Evolutionary conservation across 2,888 invertebrate species (phyloP), one percentile per base, ranked within the genome.

Genomic region (Dorcus hopei): DNA sequence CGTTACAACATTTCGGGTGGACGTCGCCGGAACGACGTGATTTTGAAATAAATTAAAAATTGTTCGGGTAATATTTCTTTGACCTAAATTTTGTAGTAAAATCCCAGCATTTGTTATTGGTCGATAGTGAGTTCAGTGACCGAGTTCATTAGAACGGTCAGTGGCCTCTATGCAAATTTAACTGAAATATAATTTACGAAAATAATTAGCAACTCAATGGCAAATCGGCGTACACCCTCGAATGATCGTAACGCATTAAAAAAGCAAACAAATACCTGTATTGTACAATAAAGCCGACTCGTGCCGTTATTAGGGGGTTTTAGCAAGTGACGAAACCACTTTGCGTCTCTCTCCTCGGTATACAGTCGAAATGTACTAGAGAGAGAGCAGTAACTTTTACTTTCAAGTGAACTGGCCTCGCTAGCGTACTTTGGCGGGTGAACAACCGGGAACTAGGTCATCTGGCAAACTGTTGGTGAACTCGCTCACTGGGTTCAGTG

Each of bases 371-470:
- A 45, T 38, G 40, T 33, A 70, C 65, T 68, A 67, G 70, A 76
- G 66, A 69, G 74, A 77, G 74, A 74, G 59, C 66, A 69, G 62
- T 64, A 65, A 83, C 83, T 83, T 83, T 83, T 82, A 83, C 83
- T 83, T 83, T 83, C 83, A 81, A 77, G 79, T 80, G 82, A 82
- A 82, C 82, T 82, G 82, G 78, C 79, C 77, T 77, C 77, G 77
- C 74, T 73, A 73, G 72, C 70, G 74, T 70, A 72, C 83, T 83
- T 84, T 81, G 84, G 82, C 63, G 81, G 86, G 77, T 86, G 85
- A 87, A 87, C 85, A 87, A 84, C 87, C 89, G 85, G 83, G 82
- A 88, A 88, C 83, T 88, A 85, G 88, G 88, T 87, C 88, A 87
- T 82, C 85, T 85, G 82, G 86, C 86, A 83, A 84, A 83, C 83